Conservation (phyloP, 2,797 vertebrate genomes). For the Crocodylus rhombifer region DNA sequence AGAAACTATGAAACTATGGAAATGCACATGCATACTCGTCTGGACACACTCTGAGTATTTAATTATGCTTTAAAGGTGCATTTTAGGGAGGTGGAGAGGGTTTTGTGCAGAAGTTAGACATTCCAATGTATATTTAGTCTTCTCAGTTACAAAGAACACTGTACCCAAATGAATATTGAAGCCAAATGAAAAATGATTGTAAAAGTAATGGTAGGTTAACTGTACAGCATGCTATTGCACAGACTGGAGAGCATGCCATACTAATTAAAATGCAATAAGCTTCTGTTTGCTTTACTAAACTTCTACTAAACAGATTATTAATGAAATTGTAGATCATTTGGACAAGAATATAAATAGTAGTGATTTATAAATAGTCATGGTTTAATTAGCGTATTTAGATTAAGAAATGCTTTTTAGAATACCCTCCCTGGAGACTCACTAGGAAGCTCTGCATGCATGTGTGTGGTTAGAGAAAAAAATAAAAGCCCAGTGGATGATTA, state of each 20-base stretch:
- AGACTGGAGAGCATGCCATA: not conserved
- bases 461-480: not conserved
- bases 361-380: not conserved
- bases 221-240: conserved; percentile 4
- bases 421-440: not conserved
- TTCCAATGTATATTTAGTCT: conserved; percentile 4
- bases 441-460: not conserved
- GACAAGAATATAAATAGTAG: not conserved
- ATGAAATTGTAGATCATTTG: conserved; percentile 9
- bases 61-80: conserved; percentile 7
- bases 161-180: not conserved
- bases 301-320: not conserved
- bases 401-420: not conserved
- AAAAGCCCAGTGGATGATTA: not conserved
- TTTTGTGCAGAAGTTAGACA: not conserved
- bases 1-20: too few relatives aligned
- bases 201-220: conserved; percentile 25
- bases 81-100: not conserved
- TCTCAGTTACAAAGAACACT: not conserved
- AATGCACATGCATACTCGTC: too few relatives aligned
- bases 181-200: not conserved
- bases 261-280: not conserved
- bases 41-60: not conserved
- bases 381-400: not conserved
- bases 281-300: conserved; percentile 20